Percentiles rank a stretch among this genome's conserved stretches.
Evolutionary conservation across 2,797 vertebrate species (phyloP).

Genomic region (Echeneis naucrates): DNA sequence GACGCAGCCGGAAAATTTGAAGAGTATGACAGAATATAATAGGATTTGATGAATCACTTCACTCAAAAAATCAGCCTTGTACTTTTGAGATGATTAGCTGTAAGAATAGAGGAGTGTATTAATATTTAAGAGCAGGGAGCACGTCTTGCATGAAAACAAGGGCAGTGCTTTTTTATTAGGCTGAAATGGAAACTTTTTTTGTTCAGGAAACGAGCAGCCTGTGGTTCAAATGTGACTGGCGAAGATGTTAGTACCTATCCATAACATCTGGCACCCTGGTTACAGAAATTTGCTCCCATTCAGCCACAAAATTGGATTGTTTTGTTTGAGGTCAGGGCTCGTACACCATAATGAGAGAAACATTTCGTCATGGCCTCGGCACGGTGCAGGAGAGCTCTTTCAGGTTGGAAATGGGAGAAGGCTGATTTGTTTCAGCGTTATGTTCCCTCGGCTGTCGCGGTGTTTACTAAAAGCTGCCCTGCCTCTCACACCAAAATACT

Average conservation of each 20-base stretch:
- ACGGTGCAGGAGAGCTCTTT: background rate
- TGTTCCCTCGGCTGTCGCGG: background rate
- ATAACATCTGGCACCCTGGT: background rate
- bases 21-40: conserved; percentile 46
- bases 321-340: background rate
- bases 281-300: background rate
- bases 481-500: no score
- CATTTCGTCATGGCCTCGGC: background rate
- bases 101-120: conserved; percentile 37
- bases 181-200: no score
- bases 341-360: background rate
- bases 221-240: background rate
- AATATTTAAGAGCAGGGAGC: conserved; percentile 41
- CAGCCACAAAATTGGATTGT: background rate
- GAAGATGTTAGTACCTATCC: background rate
- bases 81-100: conserved; percentile 47
- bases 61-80: conserved; percentile 11
- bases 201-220: background rate
- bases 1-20: conserved; percentile 31
- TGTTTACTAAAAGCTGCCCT: background rate
- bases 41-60: conserved; percentile 56
- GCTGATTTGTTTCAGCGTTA: background rate
- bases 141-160: conserved; percentile 17
- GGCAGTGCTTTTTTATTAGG: background rate
- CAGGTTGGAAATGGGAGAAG: background rate